phyloP scores from a whole-genome alignment of 2,888 invertebrate species.

The Eugnorisma glareosa region DNA sequence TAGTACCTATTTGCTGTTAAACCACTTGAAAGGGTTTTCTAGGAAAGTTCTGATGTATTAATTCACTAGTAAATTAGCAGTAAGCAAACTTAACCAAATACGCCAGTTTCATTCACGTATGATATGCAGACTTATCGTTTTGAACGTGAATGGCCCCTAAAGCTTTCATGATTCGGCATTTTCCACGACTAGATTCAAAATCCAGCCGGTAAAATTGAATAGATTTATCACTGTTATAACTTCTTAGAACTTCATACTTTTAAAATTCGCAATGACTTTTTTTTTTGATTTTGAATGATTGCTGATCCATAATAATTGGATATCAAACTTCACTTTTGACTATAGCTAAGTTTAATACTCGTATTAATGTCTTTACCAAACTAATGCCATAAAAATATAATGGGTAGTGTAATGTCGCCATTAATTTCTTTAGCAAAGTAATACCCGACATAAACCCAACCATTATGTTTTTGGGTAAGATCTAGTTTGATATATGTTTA shows the following conservation, averaged over 20 bases:
- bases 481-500: conserved; percentile 52
- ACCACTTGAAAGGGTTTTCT: background rate
- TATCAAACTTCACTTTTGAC: conserved; percentile 29
- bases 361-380: conserved; percentile 51
- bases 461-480: conserved; percentile 55
- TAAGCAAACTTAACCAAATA: background rate
- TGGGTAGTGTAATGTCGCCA: conserved; percentile 61
- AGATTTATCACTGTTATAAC: conserved; percentile 27
- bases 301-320: conserved; percentile 12
- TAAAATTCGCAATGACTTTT: conserved; percentile 23
- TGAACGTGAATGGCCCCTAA: conserved; percentile 5
- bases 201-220: conserved; percentile 33
- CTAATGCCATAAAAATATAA: conserved; percentile 61
- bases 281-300: too few relatives aligned
- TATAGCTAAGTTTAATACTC: conserved; percentile 41
- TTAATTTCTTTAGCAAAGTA: conserved; percentile 57
- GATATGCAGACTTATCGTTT: conserved; percentile 22
- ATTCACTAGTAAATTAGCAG: background rate
- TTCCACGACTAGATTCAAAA: conserved; percentile 44
- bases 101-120: background rate
- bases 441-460: conserved; percentile 54
- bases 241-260: conserved; percentile 26
- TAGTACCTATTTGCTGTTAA: background rate
- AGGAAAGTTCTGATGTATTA: background rate
- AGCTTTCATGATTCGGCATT: conserved; percentile 34